These are phyloP conservation scores for Colossoma macropomum DNA, from an alignment of 2,113 vertebrate species.

Conservation along the genomic window DNA sequence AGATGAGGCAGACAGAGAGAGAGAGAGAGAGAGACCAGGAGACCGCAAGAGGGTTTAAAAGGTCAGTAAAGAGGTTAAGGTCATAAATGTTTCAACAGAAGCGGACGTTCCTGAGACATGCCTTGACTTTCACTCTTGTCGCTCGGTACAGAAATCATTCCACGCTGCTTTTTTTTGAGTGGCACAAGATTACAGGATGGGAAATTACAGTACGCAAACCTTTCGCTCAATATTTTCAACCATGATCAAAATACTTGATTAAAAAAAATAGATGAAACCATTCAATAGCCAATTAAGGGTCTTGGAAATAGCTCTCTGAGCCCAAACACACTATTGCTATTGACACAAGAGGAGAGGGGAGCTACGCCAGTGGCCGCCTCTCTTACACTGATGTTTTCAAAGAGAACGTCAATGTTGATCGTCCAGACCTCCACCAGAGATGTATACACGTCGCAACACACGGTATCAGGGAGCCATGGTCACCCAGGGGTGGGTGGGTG, in stretches of 20 bases:
- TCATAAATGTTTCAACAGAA: slow-evolving; percentile 34
- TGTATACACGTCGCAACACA: background rate
- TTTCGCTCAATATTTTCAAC: slow-evolving; percentile 22
- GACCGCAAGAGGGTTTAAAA: slow-evolving; percentile 16
- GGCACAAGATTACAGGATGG: slow-evolving; percentile 38
- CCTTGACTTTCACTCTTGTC: slow-evolving; percentile 31
- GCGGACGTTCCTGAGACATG: slow-evolving; percentile 20
- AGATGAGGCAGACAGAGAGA: background rate
- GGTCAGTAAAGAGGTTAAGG: slow-evolving; percentile 42
- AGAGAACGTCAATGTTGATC: background rate
- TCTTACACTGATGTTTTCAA: background rate
- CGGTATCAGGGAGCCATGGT: slow-evolving; percentile 32
- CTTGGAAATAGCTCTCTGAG: slow-evolving; percentile 50
- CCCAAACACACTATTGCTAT: slow-evolving; percentile 47
- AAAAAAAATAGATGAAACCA: slow-evolving; percentile 52
- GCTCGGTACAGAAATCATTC: slow-evolving; percentile 41
- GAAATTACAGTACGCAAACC: slow-evolving; percentile 40
- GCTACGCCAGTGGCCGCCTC: background rate
- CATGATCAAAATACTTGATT: slow-evolving; percentile 55
- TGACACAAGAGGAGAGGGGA: slow-evolving; percentile 35
- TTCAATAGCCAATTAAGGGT: slow-evolving; percentile 52
- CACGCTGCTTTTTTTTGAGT: background rate
- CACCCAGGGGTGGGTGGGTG: background rate
- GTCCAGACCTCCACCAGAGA: slow-evolving; percentile 14
- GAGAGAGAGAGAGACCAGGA: slow-evolving; percentile 21